These are phyloP conservation scores for Scaptomyza flava DNA, from an alignment of 2,888 invertebrate species.

Conservation along the genomic window DNA sequence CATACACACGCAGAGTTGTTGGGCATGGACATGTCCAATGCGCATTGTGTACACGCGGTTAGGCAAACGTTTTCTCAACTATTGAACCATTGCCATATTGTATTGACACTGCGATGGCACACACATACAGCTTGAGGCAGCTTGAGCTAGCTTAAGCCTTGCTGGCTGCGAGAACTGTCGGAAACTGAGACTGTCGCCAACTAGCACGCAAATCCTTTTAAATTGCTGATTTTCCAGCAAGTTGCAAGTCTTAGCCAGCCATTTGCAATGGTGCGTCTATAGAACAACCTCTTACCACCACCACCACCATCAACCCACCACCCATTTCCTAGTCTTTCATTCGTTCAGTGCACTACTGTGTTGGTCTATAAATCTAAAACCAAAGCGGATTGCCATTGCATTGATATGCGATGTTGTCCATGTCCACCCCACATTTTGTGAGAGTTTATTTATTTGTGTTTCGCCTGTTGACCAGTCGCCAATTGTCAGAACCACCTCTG, in stretches of 20 bases:
- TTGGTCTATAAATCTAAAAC: conserved; percentile 67
- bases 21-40: conserved; percentile 47
- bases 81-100: conserved; percentile 76
- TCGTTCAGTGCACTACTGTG: conserved; percentile 13
- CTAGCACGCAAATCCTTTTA: conserved; percentile 70
- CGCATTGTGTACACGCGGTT: conserved; percentile 70
- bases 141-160: conserved; percentile 30
- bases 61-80: conserved; percentile 76
- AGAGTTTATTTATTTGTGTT: conserved; percentile 68
- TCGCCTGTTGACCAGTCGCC: conserved; percentile 37
- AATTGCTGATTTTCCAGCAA: conserved; percentile 62
- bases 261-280: conserved; percentile 26
- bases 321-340: not conserved
- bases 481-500: not conserved
- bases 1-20: not conserved
- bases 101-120: conserved; percentile 63
- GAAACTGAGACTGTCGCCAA: conserved; percentile 58
- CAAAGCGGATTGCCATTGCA: conserved; percentile 75
- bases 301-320: not conserved
- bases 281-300: conserved; percentile 16
- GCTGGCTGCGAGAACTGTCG: conserved; percentile 17
- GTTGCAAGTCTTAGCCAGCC: conserved; percentile 30
- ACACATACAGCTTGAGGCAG: conserved; percentile 28
- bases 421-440: conserved; percentile 33
- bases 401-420: conserved; percentile 71